Evolutionary conservation across 2,113 vertebrate genomes (phyloP).

Genomic region (Hymenochirus boettgeri): DNA sequence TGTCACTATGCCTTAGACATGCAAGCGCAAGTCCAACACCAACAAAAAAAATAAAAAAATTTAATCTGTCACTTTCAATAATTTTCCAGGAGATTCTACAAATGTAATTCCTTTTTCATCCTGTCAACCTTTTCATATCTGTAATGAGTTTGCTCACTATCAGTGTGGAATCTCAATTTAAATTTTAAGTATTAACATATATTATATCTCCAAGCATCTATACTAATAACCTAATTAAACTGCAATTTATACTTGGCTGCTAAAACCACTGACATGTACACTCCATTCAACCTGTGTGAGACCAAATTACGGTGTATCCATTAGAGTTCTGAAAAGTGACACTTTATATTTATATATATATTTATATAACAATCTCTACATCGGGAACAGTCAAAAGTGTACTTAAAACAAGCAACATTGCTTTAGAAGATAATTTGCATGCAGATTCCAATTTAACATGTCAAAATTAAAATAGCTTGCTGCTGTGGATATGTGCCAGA

Average conservation of each 20-base stretch:
- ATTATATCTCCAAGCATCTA: slow-evolving; percentile 54
- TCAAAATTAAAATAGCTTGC: slow-evolving; percentile 58
- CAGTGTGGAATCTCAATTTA: slow-evolving; percentile 63
- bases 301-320: slow-evolving; percentile 20
- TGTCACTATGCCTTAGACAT: slow-evolving; percentile 59
- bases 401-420: slow-evolving; percentile 51
- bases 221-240: slow-evolving; percentile 60
- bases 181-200: slow-evolving; percentile 62
- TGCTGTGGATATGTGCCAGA: slow-evolving; percentile 50
- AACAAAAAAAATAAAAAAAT: slow-evolving; percentile 55
- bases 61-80: slow-evolving; percentile 64
- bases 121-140: slow-evolving; percentile 62
- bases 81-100: slow-evolving; percentile 65
- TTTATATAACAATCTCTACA: slow-evolving; percentile 19
- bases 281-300: slow-evolving; percentile 25
- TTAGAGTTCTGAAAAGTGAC: slow-evolving; percentile 23
- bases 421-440: slow-evolving; percentile 58
- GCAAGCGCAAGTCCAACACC: slow-evolving; percentile 58
- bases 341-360: slow-evolving; percentile 21
- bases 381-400: slow-evolving; percentile 47
- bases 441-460: slow-evolving; percentile 59
- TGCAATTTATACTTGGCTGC: slow-evolving; percentile 32
- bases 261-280: slow-evolving; percentile 42
- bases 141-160: slow-evolving; percentile 69
- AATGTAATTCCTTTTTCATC: slow-evolving; percentile 69